These are phyloP conservation scores for Chascanopsetta lugubris DNA, from an alignment of 2,113 vertebrate species.

Conservation along the genomic window DNA sequence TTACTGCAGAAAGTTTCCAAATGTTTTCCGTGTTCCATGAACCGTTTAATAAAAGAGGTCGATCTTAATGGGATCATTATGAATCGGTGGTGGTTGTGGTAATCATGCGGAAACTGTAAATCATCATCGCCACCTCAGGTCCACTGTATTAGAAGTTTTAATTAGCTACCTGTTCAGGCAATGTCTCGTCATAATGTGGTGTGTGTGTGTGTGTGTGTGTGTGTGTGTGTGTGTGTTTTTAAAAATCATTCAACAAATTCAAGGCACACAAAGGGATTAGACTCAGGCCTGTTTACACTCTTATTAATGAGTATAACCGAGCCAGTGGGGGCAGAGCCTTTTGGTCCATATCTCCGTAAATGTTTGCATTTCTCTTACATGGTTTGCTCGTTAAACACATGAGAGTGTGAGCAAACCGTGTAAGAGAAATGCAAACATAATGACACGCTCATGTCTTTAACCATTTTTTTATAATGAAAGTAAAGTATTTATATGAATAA, in stretches of 20 bases:
- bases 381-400: no score
- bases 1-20: not conserved
- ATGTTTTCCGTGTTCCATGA: conserved; percentile 20
- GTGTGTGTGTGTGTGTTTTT: conserved; percentile 4
- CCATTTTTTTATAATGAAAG: no score
- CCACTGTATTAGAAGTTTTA: conserved; percentile 40
- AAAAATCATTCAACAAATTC: no score
- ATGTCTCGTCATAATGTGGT: conserved; percentile 22
- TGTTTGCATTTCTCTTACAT: not conserved
- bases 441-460: no score
- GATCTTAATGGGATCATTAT: conserved; percentile 54
- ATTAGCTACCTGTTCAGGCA: conserved; percentile 45
- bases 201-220: conserved; percentile 1
- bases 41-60: conserved; percentile 46
- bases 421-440: no score
- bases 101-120: conserved; percentile 33
- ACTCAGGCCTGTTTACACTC: not conserved
- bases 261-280: not conserved
- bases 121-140: conserved; percentile 42
- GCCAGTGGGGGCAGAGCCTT: not conserved
- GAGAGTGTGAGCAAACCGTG: no score
- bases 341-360: not conserved
- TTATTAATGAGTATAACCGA: not conserved
- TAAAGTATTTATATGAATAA: no score
- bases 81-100: conserved; percentile 33